Base-by-base conservation (phyloP, 2,888 invertebrate species). In the Tipula helvola region DNA sequence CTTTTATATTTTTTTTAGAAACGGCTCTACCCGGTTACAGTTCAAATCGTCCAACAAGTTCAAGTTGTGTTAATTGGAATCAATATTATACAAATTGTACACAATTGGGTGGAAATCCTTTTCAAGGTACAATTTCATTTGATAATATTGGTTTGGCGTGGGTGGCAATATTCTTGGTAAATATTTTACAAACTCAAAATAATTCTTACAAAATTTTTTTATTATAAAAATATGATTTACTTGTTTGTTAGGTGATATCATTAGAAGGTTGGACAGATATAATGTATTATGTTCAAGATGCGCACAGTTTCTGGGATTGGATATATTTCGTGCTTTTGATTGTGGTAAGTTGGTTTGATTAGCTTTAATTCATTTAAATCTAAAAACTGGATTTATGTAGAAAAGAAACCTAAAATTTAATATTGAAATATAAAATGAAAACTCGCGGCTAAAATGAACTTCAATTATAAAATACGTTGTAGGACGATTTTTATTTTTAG, bases 231-330 rank as follows among this genome's bases (percentile, higher is more conserved):
- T 83, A 36, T 10, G 10, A 36, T 36, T 18, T 42, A 18, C 28
- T 3, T 44, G 18, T 42, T 3, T 44, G 18, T 42, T 85, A 99
- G 98, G 99, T 99, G 85, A 99, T 99, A 92, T 99, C 99, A 89
- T 92, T 99, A 89, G 99, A 99, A 93, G 99, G 99, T 88, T 99
- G 99, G 99, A 99, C 99, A 83, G 99, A 99, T 91, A 99, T 99
- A 89, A 99, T 99, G 99, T 99, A 99, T 92, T 99, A 99, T 93
- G 97, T 99, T 88, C 99, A 99, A 93, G 99, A 99, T 92, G 99
- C 99, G 86, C 99, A 99, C 92, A 99, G 99, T 88, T 99, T 99
- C 92, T 99, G 99, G 99, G 99, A 99, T 91, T 99, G 99, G 99
- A 98, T 99, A 89, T 99, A 99, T 93, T 99, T 99, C 93, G 99